These are phyloP conservation scores for Ctenoplectra terminalis DNA, from an alignment of 1,140 invertebrate species.

Conservation along the genomic window DNA sequence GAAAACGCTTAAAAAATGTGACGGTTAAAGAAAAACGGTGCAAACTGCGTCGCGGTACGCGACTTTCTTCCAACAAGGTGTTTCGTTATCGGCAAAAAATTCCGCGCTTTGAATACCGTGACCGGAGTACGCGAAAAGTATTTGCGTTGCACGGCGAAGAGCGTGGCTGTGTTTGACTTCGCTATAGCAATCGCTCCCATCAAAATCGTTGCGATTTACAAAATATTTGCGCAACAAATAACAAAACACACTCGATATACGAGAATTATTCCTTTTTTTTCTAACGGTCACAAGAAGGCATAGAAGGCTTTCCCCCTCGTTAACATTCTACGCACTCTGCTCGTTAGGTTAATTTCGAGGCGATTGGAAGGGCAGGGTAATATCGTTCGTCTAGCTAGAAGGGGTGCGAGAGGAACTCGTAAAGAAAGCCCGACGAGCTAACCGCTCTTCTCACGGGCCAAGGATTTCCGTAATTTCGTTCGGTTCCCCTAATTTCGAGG, in stretches of 20 bases:
- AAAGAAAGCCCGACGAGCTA: conserved; percentile 1
- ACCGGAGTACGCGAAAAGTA: neutral
- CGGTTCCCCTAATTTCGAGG: conserved; percentile 20
- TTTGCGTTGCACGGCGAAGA: neutral
- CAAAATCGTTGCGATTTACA: conserved; percentile 38
- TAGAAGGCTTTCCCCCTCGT: neutral
- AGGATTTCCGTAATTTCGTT: conserved; percentile 31
- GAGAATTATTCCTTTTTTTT: no score
- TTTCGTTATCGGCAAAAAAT: conserved; percentile 9
- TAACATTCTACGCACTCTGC: neutral
- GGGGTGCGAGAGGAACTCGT: neutral
- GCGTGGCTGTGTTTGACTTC: neutral
- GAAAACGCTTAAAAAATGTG: conserved; percentile 21
- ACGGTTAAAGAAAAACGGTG: neutral
- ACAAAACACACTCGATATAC: no score
- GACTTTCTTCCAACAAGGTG: neutral
- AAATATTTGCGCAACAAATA: no score
- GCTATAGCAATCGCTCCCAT: conserved; percentile 20
- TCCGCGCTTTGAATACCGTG: neutral
- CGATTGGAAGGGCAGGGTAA: neutral
- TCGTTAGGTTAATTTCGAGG: no score
- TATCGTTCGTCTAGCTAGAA: neutral
- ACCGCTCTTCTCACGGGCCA: neutral
- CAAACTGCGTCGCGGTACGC: no score
- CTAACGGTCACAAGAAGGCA: no score